phyloP scores from a whole-genome alignment of 1,140 invertebrate genomes.

The fruit fly (Drosophila melanogaster) region DNA sequence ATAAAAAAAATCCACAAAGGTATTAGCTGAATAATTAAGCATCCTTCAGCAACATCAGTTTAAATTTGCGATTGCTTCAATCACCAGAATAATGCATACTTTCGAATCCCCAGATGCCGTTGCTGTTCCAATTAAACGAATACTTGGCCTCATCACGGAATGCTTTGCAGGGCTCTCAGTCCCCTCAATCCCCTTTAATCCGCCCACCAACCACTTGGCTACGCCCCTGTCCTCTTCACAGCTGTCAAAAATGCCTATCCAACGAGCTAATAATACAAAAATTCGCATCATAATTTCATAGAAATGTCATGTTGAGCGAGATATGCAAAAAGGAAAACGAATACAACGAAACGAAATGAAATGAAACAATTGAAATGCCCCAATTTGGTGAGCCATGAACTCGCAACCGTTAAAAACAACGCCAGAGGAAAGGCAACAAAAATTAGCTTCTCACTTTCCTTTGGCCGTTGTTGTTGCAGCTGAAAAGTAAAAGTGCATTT shows the following conservation, averaged over 20 bases:
- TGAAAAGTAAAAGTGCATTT: conserved; percentile 84
- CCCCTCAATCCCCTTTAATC: neutral
- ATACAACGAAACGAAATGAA: conserved; percentile 21
- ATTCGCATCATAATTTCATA: conserved; percentile 73
- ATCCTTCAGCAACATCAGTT: conserved; percentile 11
- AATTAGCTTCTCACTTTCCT: conserved; percentile 80
- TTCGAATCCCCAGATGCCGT: conserved; percentile 18
- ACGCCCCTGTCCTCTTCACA: conserved; percentile 46
- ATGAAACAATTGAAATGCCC: conserved; percentile 73
- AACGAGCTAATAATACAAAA: conserved; percentile 71
- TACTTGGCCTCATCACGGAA: conserved; percentile 43
- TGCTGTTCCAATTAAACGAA: conserved; percentile 50
- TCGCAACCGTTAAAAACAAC: conserved; percentile 71
- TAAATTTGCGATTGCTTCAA: conserved; percentile 6
- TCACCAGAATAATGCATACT: neutral
- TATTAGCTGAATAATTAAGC: conserved; percentile 1
- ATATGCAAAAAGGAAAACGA: conserved; percentile 38
- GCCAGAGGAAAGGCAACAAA: conserved; percentile 66
- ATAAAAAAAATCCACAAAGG: neutral
- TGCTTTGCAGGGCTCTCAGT: conserved; percentile 1
- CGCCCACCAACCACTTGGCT: conserved; percentile 6
- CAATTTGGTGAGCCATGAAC: conserved; percentile 80
- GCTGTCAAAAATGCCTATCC: conserved; percentile 71
- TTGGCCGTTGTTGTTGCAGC: conserved; percentile 34
- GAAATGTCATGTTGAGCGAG: conserved; percentile 56